Evolutionary conservation across 2,113 vertebrate species (phyloP).

Genomic region (Anthoscopus minutus): DNA sequence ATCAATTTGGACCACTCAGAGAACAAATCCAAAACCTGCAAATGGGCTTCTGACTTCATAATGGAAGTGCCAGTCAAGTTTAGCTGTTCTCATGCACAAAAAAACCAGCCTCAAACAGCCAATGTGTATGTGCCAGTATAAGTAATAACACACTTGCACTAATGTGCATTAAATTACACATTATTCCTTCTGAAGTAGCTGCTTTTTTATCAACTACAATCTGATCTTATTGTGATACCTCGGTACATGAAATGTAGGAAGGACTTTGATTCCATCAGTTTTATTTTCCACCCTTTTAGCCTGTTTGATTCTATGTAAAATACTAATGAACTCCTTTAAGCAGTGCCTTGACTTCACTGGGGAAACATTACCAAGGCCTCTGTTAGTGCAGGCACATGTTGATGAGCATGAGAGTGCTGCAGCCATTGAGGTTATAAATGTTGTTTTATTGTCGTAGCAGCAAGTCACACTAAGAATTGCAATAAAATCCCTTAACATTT

Average conservation of each 20-base stretch:
- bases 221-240: neutral
- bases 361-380: neutral
- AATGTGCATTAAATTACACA: neutral
- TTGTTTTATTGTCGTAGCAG: neutral
- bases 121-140: neutral
- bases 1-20: neutral
- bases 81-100: neutral
- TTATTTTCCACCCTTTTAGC: neutral
- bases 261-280: neutral
- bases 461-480: neutral
- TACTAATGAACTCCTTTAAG: neutral
- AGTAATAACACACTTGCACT: neutral
- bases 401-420: neutral
- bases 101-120: neutral
- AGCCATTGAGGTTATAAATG: neutral
- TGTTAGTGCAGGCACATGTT: neutral
- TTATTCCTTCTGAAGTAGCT: neutral
- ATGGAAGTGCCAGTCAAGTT: neutral
- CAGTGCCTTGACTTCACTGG: neutral
- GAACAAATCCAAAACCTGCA: neutral
- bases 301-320: neutral
- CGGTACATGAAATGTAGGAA: neutral
- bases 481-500: slow-evolving; percentile 31
- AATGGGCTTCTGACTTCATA: neutral
- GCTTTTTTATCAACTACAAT: neutral